Percentiles rank a stretch among this genome's conserved stretches.
phyloP scores from a whole-genome alignment of 2,113 vertebrate species.

The Cottus gobio region DNA sequence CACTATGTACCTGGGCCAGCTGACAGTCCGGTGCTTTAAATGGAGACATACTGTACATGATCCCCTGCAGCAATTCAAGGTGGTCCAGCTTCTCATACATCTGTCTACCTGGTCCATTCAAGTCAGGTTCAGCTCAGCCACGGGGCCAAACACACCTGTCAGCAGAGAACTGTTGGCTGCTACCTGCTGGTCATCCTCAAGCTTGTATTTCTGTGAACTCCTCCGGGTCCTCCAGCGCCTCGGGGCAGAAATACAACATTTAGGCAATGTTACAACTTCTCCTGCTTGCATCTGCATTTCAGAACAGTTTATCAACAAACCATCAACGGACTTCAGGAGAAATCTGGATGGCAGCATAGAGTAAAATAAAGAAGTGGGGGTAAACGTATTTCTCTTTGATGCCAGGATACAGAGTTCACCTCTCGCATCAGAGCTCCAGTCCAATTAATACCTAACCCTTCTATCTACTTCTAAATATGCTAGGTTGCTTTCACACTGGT shows the following conservation, averaged over 20 bases:
- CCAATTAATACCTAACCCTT: not conserved
- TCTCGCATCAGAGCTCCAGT: not conserved
- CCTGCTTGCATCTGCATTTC: not conserved
- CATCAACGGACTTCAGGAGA: not conserved
- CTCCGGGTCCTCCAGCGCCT: not conserved
- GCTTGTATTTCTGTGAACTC: not conserved
- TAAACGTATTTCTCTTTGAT: not conserved
- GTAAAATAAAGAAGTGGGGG: not conserved
- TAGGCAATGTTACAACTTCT: not conserved
- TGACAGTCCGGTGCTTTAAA: not conserved
- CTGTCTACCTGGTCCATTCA: not conserved
- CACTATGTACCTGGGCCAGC: not conserved
- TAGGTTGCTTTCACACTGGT: not conserved
- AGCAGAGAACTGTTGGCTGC: not conserved
- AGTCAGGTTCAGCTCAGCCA: not conserved
- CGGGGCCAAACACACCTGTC: not conserved
- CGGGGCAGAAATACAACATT: not conserved
- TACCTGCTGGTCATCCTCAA: not conserved
- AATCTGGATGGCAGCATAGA: not conserved
- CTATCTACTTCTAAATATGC: not conserved
- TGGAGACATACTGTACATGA: not conserved
- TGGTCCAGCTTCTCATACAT: not conserved
- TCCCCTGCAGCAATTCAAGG: not conserved
- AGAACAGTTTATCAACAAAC: not conserved
- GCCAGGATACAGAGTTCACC: not conserved